These are phyloP conservation scores for Drosophila varians DNA, from an alignment of 1,140 invertebrate species.

Conservation along the genomic window DNA sequence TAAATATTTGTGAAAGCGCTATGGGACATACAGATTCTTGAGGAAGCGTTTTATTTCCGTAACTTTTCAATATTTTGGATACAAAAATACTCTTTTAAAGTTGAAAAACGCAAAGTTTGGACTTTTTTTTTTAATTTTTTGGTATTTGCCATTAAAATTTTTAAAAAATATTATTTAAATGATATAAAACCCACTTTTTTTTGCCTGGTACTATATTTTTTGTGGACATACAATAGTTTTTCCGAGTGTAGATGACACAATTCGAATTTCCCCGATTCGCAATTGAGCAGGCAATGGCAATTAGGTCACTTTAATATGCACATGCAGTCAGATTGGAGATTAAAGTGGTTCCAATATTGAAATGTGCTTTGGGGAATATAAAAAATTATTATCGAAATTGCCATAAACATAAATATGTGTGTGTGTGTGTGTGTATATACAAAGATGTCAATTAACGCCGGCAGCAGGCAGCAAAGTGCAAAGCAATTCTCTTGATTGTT, in stretches of 20 bases:
- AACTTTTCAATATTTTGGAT: no score
- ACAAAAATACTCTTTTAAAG: no score
- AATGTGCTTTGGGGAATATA: background rate
- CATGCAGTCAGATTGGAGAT: conserved; percentile 32
- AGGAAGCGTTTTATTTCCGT: no score
- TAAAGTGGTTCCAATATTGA: background rate
- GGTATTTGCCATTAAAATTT: no score
- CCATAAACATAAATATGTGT: conserved; percentile 38
- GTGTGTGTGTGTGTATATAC: background rate
- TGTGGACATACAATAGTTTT: no score
- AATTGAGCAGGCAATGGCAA: conserved; percentile 54
- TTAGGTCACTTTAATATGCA: conserved; percentile 76
- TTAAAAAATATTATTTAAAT: no score
- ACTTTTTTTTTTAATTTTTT: no score
- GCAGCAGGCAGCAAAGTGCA: conserved; percentile 52
- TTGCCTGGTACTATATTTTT: no score
- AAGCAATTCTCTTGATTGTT: conserved; percentile 54
- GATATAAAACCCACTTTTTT: no score
- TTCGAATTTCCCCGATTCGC: conserved; percentile 45
- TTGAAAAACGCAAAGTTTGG: no score
- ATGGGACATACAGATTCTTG: no score
- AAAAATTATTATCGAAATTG: conserved; percentile 43
- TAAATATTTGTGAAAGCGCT: no score
- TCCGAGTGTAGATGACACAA: conserved; percentile 59
- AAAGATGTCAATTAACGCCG: conserved; percentile 63